Percentiles rank a stretch among this genome's conserved stretches.
Conservation (phyloP, 2,113 vertebrate genomes). For the Dolichallabes microphthalmus region DNA sequence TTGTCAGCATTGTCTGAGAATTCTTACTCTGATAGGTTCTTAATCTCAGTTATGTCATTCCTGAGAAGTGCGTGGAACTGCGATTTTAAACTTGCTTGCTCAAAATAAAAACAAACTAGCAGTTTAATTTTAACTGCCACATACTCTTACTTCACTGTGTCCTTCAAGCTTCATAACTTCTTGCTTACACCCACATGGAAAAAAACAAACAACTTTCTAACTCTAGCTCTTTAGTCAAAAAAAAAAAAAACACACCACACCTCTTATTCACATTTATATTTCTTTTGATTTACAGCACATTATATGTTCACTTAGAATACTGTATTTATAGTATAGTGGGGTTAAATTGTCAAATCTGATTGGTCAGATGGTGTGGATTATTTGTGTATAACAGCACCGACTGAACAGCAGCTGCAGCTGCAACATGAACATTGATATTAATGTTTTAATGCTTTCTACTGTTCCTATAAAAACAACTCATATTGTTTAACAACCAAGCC, state of each 20-base stretch:
- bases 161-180: not conserved
- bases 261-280: not conserved
- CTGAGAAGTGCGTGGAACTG: not conserved
- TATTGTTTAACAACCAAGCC: not conserved
- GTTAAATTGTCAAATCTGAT: not conserved
- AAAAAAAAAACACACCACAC: not conserved
- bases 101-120: not conserved
- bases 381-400: not conserved
- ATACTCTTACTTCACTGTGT: not conserved
- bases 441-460: not conserved
- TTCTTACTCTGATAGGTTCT: not conserved
- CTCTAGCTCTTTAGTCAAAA: not conserved
- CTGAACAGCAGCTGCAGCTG: not conserved
- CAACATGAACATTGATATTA: not conserved
- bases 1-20: not conserved
- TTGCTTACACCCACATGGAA: not conserved
- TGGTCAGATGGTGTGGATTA: not conserved
- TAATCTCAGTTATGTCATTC: not conserved
- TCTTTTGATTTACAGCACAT: not conserved
- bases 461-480: not conserved
- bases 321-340: not conserved
- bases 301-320: not conserved
- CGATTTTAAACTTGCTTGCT: not conserved
- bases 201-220: not conserved
- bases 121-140: not conserved